phyloP scores from a whole-genome alignment of 2,888 invertebrate genomes.

The Anarsia innoxiella region DNA sequence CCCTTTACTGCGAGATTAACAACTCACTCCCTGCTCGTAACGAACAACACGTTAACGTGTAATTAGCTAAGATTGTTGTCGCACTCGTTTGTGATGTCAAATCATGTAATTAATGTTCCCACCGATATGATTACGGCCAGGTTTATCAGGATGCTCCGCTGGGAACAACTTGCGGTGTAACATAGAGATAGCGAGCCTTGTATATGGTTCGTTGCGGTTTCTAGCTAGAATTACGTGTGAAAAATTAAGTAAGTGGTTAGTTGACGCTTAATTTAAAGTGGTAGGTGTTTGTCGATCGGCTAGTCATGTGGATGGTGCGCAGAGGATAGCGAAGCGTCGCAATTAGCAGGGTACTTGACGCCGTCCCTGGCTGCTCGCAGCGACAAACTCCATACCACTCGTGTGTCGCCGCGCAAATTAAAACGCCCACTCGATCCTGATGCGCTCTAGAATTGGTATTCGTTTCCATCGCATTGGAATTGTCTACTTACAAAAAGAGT shows the following conservation, averaged over 20 bases:
- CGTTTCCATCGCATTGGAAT: no score
- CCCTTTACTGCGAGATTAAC: slow-evolving; percentile 26
- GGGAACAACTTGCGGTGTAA: slow-evolving; percentile 45
- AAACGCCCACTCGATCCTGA: slow-evolving; percentile 67
- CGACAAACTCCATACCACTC: slow-evolving; percentile 62
- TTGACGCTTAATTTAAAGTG: slow-evolving; percentile 23
- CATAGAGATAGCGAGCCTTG: slow-evolving; percentile 26
- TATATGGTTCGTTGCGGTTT: no score
- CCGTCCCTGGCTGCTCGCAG: slow-evolving; percentile 41
- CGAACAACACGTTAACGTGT: slow-evolving; percentile 41
- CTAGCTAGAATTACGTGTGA: no score
- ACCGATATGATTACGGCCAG: slow-evolving; percentile 64
- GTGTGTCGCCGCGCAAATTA: slow-evolving; percentile 73
- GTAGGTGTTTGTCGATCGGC: slow-evolving; percentile 40
- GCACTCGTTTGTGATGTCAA: slow-evolving; percentile 44
- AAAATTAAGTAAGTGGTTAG: no score
- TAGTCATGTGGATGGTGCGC: slow-evolving; percentile 28
- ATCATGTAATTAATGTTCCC: slow-evolving; percentile 61
- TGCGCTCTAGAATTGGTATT: slow-evolving; percentile 55
- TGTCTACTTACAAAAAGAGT: no score
- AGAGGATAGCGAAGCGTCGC: slow-evolving; percentile 40
- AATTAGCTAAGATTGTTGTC: slow-evolving; percentile 60
- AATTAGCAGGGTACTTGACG: slow-evolving; percentile 71
- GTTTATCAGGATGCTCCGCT: slow-evolving; percentile 58
- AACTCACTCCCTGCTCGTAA: slow-evolving; percentile 34